Evolutionary conservation across 2,888 invertebrate species (phyloP).

Genomic region (Leptarthrus brevirostris): DNA sequence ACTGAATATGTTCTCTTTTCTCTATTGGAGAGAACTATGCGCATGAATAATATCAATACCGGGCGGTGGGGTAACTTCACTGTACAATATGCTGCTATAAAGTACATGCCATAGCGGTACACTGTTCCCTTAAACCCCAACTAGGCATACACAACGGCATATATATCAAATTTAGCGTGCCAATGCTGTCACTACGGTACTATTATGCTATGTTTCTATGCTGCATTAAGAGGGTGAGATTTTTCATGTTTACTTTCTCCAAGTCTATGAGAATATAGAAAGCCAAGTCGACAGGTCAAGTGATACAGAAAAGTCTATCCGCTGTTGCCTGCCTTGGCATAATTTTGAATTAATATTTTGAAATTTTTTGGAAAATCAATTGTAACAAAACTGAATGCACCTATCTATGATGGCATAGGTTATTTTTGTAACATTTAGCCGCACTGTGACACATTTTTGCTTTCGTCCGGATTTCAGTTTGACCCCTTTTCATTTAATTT

Average conservation of each 20-base stretch:
- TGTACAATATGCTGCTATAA: neutral
- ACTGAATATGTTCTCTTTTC: neutral
- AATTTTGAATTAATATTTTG: too few species aligned
- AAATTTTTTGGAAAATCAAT: too few species aligned
- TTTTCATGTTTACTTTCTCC: slow-evolving; percentile 41
- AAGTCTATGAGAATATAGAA: slow-evolving; percentile 19
- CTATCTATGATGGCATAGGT: too few species aligned
- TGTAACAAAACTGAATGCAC: too few species aligned
- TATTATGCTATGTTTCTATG: slow-evolving; percentile 24
- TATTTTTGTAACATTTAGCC: too few species aligned
- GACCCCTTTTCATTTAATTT: too few species aligned
- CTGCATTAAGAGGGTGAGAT: slow-evolving; percentile 44
- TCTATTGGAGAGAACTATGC: slow-evolving; percentile 20
- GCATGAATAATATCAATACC: slow-evolving; percentile 23
- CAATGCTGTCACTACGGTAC: slow-evolving; percentile 34
- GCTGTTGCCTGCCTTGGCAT: too few species aligned
- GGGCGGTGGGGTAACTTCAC: neutral
- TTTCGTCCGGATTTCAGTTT: too few species aligned
- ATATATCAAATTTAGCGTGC: slow-evolving; percentile 13
- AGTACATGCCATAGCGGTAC: neutral
- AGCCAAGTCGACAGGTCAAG: too few species aligned
- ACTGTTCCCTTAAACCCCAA: neutral
- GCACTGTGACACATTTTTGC: too few species aligned
- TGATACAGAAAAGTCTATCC: too few species aligned
- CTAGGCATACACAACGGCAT: too few species aligned